Conservation (phyloP, 2,888 invertebrate genomes). For the Orchesella flavescens region DNA sequence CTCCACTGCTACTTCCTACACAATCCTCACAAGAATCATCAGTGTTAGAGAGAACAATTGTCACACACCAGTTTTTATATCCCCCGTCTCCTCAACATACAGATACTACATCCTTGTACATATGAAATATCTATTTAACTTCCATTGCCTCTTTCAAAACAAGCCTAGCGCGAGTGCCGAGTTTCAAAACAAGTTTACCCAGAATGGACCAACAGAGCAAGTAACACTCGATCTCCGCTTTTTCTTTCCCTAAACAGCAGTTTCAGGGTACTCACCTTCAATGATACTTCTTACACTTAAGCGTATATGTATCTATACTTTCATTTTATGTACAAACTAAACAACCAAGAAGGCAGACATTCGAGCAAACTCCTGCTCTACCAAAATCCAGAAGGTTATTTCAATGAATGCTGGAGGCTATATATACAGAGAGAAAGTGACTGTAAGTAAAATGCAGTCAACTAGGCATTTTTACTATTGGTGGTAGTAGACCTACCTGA, state of each 20-base stretch:
- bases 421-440: background rate
- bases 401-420: conserved; percentile 30
- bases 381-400: conserved; percentile 6
- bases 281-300: conserved; percentile 14
- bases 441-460: conserved; percentile 32
- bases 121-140: background rate
- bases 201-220: conserved; percentile 10
- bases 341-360: background rate
- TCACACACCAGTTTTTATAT: conserved; percentile 5
- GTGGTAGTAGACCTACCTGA: conserved; percentile 13
- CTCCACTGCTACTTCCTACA: background rate
- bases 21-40: conserved; percentile 13
- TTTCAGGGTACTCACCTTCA: conserved; percentile 34
- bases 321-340: conserved; percentile 7
- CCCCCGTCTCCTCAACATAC: background rate
- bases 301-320: background rate
- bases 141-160: background rate
- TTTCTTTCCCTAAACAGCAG: conserved; percentile 25
- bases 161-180: background rate
- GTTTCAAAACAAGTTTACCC: conserved; percentile 1
- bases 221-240: conserved; percentile 24
- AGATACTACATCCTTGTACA: background rate
- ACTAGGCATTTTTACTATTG: background rate
- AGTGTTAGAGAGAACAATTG: conserved; percentile 25
- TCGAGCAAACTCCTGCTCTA: background rate